Evolutionary conservation across 2,113 vertebrate species (phyloP).

Genomic region (Lichenostomus cassidix): DNA sequence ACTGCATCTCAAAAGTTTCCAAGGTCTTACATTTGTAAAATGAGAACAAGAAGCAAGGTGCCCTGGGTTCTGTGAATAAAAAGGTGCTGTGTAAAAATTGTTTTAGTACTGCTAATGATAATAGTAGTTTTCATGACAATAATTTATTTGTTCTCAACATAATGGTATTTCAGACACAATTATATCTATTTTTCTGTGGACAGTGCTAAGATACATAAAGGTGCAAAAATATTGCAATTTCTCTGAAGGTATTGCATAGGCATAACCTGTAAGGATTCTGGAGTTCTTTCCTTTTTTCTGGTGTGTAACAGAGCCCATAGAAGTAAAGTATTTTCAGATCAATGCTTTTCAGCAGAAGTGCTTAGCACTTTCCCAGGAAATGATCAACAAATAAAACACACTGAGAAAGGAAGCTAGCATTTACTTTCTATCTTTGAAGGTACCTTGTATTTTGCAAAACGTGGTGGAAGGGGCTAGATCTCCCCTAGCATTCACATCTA

Average conservation of each 20-base stretch:
- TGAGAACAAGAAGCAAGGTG: neutral
- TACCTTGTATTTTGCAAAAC: neutral
- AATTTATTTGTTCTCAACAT: neutral
- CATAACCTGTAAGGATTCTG: neutral
- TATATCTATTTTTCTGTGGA: neutral
- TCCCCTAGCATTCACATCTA: neutral
- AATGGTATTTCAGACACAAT: neutral
- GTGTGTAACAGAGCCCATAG: neutral
- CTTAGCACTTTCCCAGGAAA: neutral
- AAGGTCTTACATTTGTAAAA: neutral
- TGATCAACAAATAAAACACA: neutral
- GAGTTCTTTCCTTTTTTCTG: neutral
- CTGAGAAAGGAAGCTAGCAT: neutral
- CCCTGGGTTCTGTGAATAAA: neutral
- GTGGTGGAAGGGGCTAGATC: neutral
- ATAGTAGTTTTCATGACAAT: neutral
- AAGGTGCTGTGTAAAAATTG: neutral
- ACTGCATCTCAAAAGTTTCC: neutral
- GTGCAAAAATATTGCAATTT: neutral
- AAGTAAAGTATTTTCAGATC: neutral
- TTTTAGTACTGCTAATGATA: neutral
- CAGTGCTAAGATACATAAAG: neutral
- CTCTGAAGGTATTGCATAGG: neutral
- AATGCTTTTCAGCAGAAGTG: neutral
- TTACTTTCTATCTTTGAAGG: neutral